phyloP scores from a whole-genome alignment of 2,113 vertebrate species.

The Nannobrachium achirus region DNA sequence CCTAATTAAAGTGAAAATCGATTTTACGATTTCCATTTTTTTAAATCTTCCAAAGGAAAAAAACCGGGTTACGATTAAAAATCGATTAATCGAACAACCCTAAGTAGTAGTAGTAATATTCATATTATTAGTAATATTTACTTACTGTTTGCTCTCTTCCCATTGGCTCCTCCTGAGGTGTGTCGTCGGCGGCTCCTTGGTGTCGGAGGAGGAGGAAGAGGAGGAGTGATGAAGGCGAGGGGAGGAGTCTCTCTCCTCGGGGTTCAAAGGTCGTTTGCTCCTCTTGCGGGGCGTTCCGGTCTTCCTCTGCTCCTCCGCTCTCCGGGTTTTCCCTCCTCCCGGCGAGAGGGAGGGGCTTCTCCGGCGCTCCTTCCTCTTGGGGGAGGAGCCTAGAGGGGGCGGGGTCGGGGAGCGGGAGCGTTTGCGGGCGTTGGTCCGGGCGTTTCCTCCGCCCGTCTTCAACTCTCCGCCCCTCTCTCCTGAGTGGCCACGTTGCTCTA shows the following conservation, averaged over 20 bases:
- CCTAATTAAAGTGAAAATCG: no score
- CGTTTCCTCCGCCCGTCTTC: slow-evolving; percentile 53
- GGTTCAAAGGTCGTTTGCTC: slow-evolving; percentile 82
- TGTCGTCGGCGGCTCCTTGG: slow-evolving; percentile 82
- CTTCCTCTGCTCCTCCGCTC: no score
- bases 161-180: slow-evolving; percentile 96
- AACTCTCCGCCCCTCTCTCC: neutral
- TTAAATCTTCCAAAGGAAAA: no score
- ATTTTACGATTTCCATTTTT: no score
- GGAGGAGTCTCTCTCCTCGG: slow-evolving; percentile 82
- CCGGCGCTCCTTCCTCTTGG: slow-evolving; percentile 90
- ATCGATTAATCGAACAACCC: no score
- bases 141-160: slow-evolving; percentile 97
- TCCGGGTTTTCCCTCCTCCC: slow-evolving; percentile 69
- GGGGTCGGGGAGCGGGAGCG: slow-evolving; percentile 89
- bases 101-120: no score
- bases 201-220: slow-evolving; percentile 65
- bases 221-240: slow-evolving; percentile 78
- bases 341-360: slow-evolving; percentile 80
- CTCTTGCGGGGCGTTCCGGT: slow-evolving; percentile 80
- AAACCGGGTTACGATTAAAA: no score
- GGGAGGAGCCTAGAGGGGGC: slow-evolving; percentile 83
- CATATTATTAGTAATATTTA: no score
- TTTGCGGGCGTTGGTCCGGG: slow-evolving; percentile 83
- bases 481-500: no score